These are phyloP conservation scores for Drosophila bipectinata DNA, from an alignment of 1,140 invertebrate species.

Conservation along the genomic window DNA sequence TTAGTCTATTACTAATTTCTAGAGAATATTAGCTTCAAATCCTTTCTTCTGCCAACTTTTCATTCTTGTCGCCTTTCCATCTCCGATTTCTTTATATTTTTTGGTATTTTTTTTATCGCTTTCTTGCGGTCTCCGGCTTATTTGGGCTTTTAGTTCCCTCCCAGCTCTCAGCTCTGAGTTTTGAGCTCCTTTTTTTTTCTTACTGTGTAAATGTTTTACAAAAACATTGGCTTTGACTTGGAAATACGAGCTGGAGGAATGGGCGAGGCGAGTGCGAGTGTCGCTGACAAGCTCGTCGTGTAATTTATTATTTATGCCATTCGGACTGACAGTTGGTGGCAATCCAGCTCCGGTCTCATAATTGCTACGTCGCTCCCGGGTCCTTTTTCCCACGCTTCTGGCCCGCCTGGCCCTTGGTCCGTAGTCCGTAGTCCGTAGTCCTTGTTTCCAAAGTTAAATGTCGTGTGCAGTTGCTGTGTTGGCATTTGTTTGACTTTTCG, in stretches of 20 bases:
- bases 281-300: slow-evolving; percentile 66
- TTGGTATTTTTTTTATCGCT: not conserved
- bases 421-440: not conserved
- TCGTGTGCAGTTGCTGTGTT: slow-evolving; percentile 28
- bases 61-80: not conserved
- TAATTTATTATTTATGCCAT: slow-evolving; percentile 74
- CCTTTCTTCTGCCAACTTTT: not conserved
- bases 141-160: slow-evolving; percentile 57
- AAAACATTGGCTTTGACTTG: slow-evolving; percentile 29
- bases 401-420: too few species aligned
- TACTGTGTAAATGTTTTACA: slow-evolving; percentile 48
- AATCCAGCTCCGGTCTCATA: slow-evolving; percentile 29
- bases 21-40: not conserved
- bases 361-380: slow-evolving; percentile 32
- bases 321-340: slow-evolving; percentile 56
- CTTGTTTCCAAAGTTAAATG: slow-evolving; percentile 3
- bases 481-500: slow-evolving; percentile 21
- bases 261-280: slow-evolving; percentile 38
- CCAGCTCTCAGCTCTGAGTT: too few species aligned
- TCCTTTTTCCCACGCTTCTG: not conserved
- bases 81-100: not conserved
- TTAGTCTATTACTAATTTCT: not conserved
- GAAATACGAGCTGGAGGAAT: not conserved
- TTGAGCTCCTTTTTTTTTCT: slow-evolving; percentile 10
- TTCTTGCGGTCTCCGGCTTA: slow-evolving; percentile 29